A percentile compares a stretch with the other conserved stretches of the same genome.
phyloP scores from a whole-genome alignment of 2,113 vertebrate species.

The Deroptyus accipitrinus region DNA sequence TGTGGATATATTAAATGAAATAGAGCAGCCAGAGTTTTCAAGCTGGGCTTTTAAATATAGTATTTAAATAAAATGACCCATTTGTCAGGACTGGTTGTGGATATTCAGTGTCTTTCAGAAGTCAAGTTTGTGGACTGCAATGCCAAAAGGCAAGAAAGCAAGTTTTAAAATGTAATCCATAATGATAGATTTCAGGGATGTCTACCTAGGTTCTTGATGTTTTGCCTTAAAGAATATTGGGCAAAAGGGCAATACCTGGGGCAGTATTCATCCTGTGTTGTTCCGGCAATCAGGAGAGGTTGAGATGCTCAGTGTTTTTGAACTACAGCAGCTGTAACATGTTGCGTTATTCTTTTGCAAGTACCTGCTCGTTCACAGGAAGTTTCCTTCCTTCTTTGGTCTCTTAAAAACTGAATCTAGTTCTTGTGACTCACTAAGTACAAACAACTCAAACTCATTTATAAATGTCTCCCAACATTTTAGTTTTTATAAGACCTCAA shows the following conservation, averaged over 20 bases:
- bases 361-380: not conserved
- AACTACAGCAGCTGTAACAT: not conserved
- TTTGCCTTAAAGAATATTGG: not conserved
- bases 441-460: not conserved
- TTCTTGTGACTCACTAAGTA: not conserved
- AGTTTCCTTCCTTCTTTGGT: not conserved
- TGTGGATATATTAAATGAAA: not conserved
- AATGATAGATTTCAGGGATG: not conserved
- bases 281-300: not conserved
- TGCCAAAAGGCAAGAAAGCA: not conserved
- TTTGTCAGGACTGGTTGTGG: not conserved
- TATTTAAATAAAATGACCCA: not conserved
- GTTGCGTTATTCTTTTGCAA: not conserved
- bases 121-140: not conserved
- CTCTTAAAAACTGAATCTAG: not conserved
- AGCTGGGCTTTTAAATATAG: not conserved
- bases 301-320: not conserved
- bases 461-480: not conserved
- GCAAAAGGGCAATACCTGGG: not conserved
- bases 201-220: not conserved
- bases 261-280: not conserved
- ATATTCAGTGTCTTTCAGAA: not conserved
- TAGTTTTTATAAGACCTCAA: not conserved
- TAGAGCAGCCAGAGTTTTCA: not conserved
- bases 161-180: not conserved